Conservation (phyloP, 30 jellyfish, hydroid and myxozoan genomes). For the Haliclystus octoradiatus region DNA sequence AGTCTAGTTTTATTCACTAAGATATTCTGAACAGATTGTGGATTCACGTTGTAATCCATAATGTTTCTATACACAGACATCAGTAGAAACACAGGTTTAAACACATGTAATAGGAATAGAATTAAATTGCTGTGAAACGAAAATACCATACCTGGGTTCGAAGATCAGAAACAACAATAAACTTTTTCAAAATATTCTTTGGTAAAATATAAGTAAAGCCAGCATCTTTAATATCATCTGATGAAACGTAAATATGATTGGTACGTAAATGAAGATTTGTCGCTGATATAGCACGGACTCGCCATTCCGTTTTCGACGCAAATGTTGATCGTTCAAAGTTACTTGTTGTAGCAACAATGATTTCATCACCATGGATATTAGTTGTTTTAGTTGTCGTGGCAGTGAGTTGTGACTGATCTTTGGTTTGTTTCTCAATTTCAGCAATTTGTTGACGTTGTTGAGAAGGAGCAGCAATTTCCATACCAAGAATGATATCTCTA, state of each 20-base stretch:
- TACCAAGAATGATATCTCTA: constrained; percentile 98
- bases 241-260: constrained; percentile 91
- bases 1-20: too few species aligned
- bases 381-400: constrained; percentile 99
- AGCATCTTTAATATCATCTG: constrained; percentile 97
- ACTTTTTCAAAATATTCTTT: constrained; percentile 90
- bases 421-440: constrained; percentile 97
- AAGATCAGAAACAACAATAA: constrained; percentile 92
- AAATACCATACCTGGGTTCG: constrained; percentile 97
- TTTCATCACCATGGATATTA: constrained; percentile 99
- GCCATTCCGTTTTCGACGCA: constrained; percentile 99
- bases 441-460: constrained; percentile 99
- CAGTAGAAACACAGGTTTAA: too few species aligned
- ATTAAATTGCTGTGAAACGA: too few species aligned
- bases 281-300: constrained; percentile 99
- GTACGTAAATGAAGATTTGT: constrained; percentile 97
- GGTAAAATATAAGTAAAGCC: constrained; percentile 98
- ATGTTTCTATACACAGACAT: too few species aligned
- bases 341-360: constrained; percentile 96
- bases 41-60: background rate
- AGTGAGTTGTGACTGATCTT: constrained; percentile 98
- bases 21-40: too few species aligned
- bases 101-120: too few species aligned
- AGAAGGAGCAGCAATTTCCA: constrained; percentile 99
- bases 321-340: constrained; percentile 93